Evolutionary conservation across 2,797 vertebrate species (phyloP), one percentile per base, ranked within the genome.

Genomic region (Chelon auratus): DNA sequence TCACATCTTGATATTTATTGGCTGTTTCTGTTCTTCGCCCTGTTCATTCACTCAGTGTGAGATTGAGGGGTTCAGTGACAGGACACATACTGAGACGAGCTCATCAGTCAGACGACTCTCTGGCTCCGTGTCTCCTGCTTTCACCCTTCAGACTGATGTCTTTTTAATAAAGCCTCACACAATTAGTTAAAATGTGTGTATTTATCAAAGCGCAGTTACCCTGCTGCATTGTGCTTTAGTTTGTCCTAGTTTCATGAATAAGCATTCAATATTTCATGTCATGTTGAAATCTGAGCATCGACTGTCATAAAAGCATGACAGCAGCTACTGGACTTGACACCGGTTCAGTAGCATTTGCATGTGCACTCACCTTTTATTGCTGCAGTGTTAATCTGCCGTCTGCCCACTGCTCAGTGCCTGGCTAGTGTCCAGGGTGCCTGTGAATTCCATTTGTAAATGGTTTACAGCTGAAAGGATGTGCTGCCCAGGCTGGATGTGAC

Each of bases 131-230:
- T 66, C 20, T 63, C 66, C 58, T 48, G 56, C 70, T 39, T 40
- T 77, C 65, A 48, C 36, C 45, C 53, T 30, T 58, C 18, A 55
- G 72, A 70, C 18, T 52, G 61, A 85, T 80, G 64, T 10, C 47
- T 81, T 63, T 82, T 76, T 59, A 75, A 72, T 20, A 68, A 61
- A 58, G 26, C 14, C 12, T 20, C 20, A 52, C 22, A 52, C 22
- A 14, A 5, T 26, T 13, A 3, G 11, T 13, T 52, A 9, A 52
- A 13, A 26, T 3, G 2, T 18, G 45, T 18, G 45, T 48, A 18
- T 48, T n/a, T 18, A n/a, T 48, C 45, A 18, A 4, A 48, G 42
- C 42, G 62, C 22, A 51, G 12, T 15, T 48, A 33, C 62, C 39
- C 47, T 15, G 47, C 13, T 24, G 22, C 43, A 9, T 39, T 51